Base-by-base conservation (phyloP, 2,113 vertebrate genomes). In the Atherinomorus stipes region DNA sequence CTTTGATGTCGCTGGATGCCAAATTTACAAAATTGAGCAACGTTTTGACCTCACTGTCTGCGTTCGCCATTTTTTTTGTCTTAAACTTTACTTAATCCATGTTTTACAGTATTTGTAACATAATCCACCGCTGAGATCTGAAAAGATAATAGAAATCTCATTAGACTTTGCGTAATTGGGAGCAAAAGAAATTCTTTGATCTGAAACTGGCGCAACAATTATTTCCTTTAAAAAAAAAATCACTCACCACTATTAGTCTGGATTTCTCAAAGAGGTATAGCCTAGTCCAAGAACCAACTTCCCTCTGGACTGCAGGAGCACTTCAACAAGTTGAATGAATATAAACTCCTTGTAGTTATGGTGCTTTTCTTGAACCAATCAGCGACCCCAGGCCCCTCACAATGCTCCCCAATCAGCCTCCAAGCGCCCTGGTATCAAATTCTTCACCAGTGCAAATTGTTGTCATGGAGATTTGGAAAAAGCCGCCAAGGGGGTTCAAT, bases 1-100 rank as follows among this genome's bases (percentile, higher is more conserved):
- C 98, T 89, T 99, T 99, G 90, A 99, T 99, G 89, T 99, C 98
- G 0, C 98, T 99, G 59, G 98, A 99, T 6, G 98, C 98, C 93
- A 99, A 83, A 87, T 99, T 99, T 19, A 99, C 98, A 4, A 99
- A 99, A 90, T 99, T 99, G 66, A 99, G 93, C 12, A 99, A 89
- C 2, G 97, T 99, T 92, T 99, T 99, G 53, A 99, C 98, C 51
- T 99, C 98, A 12, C 95, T 99, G 94, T 99, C 98, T 0, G 96
- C 81, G 75, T 86, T 96, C 71, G 97, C 96, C 97, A 99, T 98
- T 19, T 65, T 88, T 91, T 11, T 11, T 13, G 90, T 15, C 37
- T 63, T 28, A 12, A 26, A 21, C 23, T 58, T 28, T 11, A 51
- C 37, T 2, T 31, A 47, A 63, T 92, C 91, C 92, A 94, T 89